Base-by-base conservation (phyloP, 2,113 vertebrate genomes). In the Passer domesticus region DNA sequence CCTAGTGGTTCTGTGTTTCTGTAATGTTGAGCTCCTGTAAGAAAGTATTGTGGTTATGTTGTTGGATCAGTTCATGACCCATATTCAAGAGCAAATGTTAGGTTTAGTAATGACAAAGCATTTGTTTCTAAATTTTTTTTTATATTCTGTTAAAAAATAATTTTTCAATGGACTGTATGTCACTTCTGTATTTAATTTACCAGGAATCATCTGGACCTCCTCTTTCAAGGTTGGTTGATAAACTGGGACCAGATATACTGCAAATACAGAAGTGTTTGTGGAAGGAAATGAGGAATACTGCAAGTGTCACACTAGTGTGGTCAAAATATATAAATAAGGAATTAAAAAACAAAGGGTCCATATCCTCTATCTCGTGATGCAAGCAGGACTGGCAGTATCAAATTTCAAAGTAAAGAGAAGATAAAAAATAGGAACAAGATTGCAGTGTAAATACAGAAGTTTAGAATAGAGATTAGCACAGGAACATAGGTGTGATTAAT, bases 161-260 rank as follows among this genome's bases (percentile, higher is more conserved):
- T 24, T 86, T 87, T 83, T 33, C 14, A 39, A 8, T 35, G 6
- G 30, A 19, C 13, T 31, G 1, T 62, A 23, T 23, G 2, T 20
- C 62, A 19, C 30, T 50, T 69, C 8, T 41, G 5, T 18, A 60
- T 64, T 66, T 47, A 89, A 72, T 63, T 94, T 47, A 69, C 3
- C 7, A 88, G 6, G 9, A 67, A 19, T 76, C 5, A 82, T 27
- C 16, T 67, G n/a, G 3, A 27, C 67, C 12, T 81, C 15, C 6
- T 73, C 24, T 70, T 83, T 21, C 49, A n/a, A 69, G 13, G 13
- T 9, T 60, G 9, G 8, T 52, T 7, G 35, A 41, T 27, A 41
- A 41, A 59, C 12, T 1, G 1, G 30, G 13, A 63, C 24, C 1
- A 4, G 17, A 35, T n/a, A n/a, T n/a, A n/a, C 13, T 63, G 13